Evolutionary conservation across 2,113 vertebrate genomes (phyloP), one percentile per base, ranked within the genome.

Genomic region (Hylia prasina): DNA sequence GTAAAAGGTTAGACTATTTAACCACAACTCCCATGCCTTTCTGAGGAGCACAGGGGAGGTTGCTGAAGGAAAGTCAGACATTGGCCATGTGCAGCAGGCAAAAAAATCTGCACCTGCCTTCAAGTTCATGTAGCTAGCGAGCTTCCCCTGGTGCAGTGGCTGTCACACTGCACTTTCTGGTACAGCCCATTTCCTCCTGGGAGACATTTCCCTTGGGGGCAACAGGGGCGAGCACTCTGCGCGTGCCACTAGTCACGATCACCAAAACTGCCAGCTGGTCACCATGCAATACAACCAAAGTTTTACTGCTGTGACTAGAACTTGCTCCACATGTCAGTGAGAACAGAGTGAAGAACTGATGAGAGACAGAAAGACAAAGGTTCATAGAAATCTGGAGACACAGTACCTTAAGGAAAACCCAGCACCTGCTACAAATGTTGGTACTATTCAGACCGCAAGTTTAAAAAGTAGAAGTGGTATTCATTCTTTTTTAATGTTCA

Each of bases 1-100:
- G 57, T 14, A 53, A 91, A 82, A 87, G 60, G 48, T 89, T 91
- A 89, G 69, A 44, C 56, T 76, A 94, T 72, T 94, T 89, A 94
- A 95, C 73, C 61, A 76, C 51, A 93, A 22, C 51, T 93, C 77
- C 40, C 16, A 0, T 57, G 83, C 18, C 40, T 61, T 80, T 92
- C 71, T 82, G 81, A 94, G 89, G 60, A 82, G 71, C 72, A 39
- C 17, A 14, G 40, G 48, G 27, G 17, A 65, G 51, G 51, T 27
- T 65, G 54, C 68, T 28, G 37, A 70, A 75, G 83, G 60, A 53
- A 78, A 89, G 37, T 25, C 69, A 76, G 61, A 71, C 48, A 72
- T 39, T n/a, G 27, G 70, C 65, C 80, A 72, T 33, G 39, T 27
- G n/a, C 56, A 60, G 0, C 3, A 75, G 61, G 73, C 53, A 53